These are phyloP conservation scores for Macquaria australasica DNA, from an alignment of 2,113 vertebrate genomes.

Conservation along the genomic window DNA sequence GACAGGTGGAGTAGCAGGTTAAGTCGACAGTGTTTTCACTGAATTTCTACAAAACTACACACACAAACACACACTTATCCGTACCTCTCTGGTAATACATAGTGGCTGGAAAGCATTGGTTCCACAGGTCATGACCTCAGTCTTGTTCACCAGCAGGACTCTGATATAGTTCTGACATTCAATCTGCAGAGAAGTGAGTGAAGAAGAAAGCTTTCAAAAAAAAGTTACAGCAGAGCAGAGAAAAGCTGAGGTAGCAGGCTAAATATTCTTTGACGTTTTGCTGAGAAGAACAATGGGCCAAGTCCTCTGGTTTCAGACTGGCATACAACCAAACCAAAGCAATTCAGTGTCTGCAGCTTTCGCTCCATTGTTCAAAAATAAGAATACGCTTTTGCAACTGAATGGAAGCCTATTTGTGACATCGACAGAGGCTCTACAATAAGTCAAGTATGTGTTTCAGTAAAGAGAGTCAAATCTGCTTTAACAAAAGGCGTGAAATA, in stretches of 20 bases:
- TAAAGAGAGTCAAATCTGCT: slow-evolving; percentile 43
- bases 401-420: slow-evolving; percentile 32
- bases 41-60: background rate
- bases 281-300: slow-evolving; percentile 32
- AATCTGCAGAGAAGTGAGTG: slow-evolving; percentile 80
- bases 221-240: background rate
- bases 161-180: slow-evolving; percentile 99
- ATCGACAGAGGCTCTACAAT: slow-evolving; percentile 24
- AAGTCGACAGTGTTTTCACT: background rate
- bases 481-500: slow-evolving; percentile 50
- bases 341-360: slow-evolving; percentile 7
- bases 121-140: slow-evolving; percentile 95
- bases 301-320: slow-evolving; percentile 22
- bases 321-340: slow-evolving; percentile 13
- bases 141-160: slow-evolving; percentile 94
- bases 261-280: slow-evolving; percentile 9
- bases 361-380: slow-evolving; percentile 40
- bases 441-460: slow-evolving; percentile 23
- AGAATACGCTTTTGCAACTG: slow-evolving; percentile 13
- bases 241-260: background rate
- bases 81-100: slow-evolving; percentile 95
- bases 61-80: background rate
- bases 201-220: background rate
- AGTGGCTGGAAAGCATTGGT: slow-evolving; percentile 97
- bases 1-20: background rate